Evolutionary conservation across 2,113 vertebrate species (phyloP), one percentile per base, ranked within the genome.

Genomic region (Nothocercus julius): DNA sequence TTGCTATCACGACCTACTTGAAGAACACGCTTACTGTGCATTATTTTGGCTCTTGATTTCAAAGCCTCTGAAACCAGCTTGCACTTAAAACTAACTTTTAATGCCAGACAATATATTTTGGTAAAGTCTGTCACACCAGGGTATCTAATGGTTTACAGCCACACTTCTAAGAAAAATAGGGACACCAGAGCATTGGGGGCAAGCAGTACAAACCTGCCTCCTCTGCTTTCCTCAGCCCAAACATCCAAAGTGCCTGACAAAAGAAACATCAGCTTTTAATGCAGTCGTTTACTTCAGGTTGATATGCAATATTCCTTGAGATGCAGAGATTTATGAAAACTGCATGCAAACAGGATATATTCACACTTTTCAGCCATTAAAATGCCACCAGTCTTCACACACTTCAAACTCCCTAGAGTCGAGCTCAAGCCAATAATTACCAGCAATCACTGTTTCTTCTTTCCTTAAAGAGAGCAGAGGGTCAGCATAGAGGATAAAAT

Each of bases 401-500:
- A 63, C 74, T 93, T 92, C 80, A 82, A 95, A 85, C 69, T 92
- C 84, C 92, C 90, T 64, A 66, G 27, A 90, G 88, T 9, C 78
- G 70, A 96, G 74, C 89, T 88, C 94, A 93, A 94, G 85, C 67
- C 42, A 70, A 2, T 63, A 92, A 94, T 74, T 82, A 97, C 88
- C 76, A 94, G 70, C 74, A 90, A 76, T 17, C 58, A 93, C 76
- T 85, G 85, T 75, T 89, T 81, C 68, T 94, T 90, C 92, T 88
- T 93, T 80, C 91, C 74, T 93, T 83, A 49, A 90, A 79, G 84
- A 21, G 63, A 90, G 85, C 85, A 91, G 89, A 96, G 74, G 93
- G 93, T 90, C 89, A 95, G 88, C 90, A 93, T 13, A 87, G 47
- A 91, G 83, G 70, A 96, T 88, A 56, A 96, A 94, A 90, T 89